Percentiles rank a stretch among this genome's conserved stretches.
These are phyloP conservation scores for Pontoporia blainvillei DNA, from an alignment of 2,113 vertebrate genomes.

Conservation along the genomic window DNA sequence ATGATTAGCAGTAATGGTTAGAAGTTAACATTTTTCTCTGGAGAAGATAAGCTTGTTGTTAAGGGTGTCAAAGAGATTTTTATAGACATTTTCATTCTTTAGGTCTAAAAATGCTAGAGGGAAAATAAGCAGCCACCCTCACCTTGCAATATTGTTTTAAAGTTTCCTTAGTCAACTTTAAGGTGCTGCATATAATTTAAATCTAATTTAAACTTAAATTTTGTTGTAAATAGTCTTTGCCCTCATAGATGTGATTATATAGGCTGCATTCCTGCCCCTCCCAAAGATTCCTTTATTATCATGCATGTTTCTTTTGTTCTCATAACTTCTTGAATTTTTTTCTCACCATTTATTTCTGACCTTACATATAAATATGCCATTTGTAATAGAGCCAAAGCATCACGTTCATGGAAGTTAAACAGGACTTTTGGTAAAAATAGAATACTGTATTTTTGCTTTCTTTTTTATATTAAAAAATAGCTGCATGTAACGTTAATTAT, in stretches of 20 bases:
- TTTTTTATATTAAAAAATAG: not conserved
- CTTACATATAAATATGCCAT: not conserved
- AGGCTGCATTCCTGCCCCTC: not conserved
- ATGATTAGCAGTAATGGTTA: not conserved
- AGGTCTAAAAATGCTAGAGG: not conserved
- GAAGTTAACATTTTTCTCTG: not conserved
- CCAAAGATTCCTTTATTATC: not conserved
- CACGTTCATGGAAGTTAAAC: not conserved
- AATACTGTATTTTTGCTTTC: not conserved
- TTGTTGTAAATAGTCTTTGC: not conserved
- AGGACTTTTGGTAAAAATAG: not conserved
- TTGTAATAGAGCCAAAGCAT: constrained; percentile 30
- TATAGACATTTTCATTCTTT: not conserved
- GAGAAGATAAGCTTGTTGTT: not conserved
- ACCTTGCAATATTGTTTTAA: not conserved
- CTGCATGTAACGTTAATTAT: not conserved
- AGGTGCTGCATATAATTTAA: constrained; percentile 21
- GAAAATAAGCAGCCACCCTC: not conserved
- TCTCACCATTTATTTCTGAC: not conserved
- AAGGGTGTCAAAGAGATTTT: not conserved
- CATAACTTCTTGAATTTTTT: constrained; percentile 39
- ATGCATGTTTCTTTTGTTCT: not conserved
- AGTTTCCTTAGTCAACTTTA: not conserved
- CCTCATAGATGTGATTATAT: constrained; percentile 1
- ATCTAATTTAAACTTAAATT: constrained; percentile 30